Conservation (phyloP, 2,113 vertebrate genomes). For the Gopherus evgoodei region DNA sequence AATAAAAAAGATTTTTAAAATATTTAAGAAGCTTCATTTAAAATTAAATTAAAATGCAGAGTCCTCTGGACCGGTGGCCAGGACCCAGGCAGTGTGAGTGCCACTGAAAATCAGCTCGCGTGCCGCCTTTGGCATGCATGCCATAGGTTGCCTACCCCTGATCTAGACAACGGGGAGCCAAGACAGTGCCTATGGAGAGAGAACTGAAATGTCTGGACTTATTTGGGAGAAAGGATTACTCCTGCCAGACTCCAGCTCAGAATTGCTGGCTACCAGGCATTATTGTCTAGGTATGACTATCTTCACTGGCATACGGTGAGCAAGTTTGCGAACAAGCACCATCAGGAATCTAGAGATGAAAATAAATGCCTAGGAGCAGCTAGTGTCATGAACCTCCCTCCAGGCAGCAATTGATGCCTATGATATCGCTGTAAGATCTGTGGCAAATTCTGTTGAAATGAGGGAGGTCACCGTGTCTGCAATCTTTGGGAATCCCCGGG, state of each 20-base stretch:
- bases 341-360: not conserved
- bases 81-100: no score
- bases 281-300: not conserved
- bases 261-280: not conserved
- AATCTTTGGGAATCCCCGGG: not conserved
- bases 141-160: not conserved
- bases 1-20: no score
- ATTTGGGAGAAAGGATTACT: not conserved
- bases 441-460: not conserved
- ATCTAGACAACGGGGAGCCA: not conserved
- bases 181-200: not conserved
- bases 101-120: no score
- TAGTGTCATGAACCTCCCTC: not conserved
- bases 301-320: not conserved
- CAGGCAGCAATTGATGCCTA: not conserved
- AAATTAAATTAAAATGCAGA: no score
- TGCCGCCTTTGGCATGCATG: no score
- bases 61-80: no score
- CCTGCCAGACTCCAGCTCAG: not conserved
- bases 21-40: no score
- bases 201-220: not conserved
- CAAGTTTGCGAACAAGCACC: not conserved
- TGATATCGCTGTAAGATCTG: not conserved
- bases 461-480: not conserved
- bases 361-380: not conserved